phyloP scores from a whole-genome alignment of 2,113 vertebrate genomes.

The Charadrius vociferus region DNA sequence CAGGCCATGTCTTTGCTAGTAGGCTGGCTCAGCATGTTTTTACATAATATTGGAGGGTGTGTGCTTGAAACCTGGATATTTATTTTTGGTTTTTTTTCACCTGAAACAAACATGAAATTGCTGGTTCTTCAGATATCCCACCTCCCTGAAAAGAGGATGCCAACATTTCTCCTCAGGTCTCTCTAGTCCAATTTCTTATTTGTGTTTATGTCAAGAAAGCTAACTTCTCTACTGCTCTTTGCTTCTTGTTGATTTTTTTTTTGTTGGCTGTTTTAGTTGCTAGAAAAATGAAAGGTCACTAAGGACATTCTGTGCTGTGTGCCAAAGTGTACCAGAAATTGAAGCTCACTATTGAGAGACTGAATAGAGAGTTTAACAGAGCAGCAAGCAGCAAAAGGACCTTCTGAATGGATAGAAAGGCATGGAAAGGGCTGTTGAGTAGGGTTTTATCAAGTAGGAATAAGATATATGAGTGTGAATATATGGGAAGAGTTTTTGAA shows the following conservation, averaged over 20 bases:
- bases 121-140: not conserved
- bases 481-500: not conserved
- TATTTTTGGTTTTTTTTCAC: no score
- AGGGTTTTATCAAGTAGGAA: not conserved
- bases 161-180: not conserved
- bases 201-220: not conserved
- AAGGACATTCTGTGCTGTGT: not conserved
- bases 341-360: not conserved
- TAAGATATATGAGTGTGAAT: not conserved
- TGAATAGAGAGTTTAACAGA: not conserved
- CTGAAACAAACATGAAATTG: not conserved
- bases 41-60: fast-evolving
- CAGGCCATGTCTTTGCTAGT: not conserved
- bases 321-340: not conserved
- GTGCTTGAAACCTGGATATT: not conserved
- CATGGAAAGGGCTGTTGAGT: not conserved
- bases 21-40: not conserved
- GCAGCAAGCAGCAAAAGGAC: not conserved
- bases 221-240: not conserved
- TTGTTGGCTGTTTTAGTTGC: not conserved
- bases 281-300: not conserved
- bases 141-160: not conserved
- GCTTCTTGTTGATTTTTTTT: not conserved
- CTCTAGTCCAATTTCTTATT: not conserved
- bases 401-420: not conserved